Evolutionary conservation across 2,113 vertebrate genomes (phyloP).

Genomic region (Phoxinus phoxinus): DNA sequence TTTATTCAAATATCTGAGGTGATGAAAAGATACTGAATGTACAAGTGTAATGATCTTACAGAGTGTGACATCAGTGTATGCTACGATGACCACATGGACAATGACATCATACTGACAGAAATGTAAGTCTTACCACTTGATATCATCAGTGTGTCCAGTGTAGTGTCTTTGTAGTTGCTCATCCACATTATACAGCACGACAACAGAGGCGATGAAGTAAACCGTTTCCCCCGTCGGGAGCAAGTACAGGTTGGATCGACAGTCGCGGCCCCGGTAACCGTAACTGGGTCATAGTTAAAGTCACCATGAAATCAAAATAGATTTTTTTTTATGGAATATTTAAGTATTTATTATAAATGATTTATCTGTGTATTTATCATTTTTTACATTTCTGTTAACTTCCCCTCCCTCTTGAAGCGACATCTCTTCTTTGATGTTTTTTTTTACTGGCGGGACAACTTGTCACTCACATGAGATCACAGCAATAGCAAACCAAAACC

Average conservation of each 20-base stretch:
- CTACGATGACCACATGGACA: not conserved
- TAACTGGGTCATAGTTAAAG: slow-evolving; percentile 82
- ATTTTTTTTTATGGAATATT: too few relatives aligned
- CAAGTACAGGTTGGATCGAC: slow-evolving; percentile 94
- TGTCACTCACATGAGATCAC: too few relatives aligned
- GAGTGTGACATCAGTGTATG: not conserved
- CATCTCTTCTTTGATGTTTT: too few relatives aligned
- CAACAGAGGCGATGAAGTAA: slow-evolving; percentile 96
- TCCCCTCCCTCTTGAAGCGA: too few relatives aligned
- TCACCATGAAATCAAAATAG: not conserved
- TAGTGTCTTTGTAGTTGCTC: slow-evolving; percentile 96
- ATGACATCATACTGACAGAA: not conserved
- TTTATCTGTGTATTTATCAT: too few relatives aligned
- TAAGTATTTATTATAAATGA: too few relatives aligned
- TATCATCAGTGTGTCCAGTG: slow-evolving; percentile 93
- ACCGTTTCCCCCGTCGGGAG: slow-evolving; percentile 97
- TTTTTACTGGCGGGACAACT: too few relatives aligned
- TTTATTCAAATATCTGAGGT: not conserved
- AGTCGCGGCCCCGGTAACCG: slow-evolving; percentile 95
- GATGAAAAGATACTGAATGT: not conserved
- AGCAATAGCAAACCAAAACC: too few relatives aligned
- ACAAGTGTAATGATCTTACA: not conserved
- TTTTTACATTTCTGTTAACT: too few relatives aligned
- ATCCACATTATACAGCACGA: slow-evolving; percentile 94
- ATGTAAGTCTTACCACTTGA: slow-evolving; percentile 88